phyloP scores from a whole-genome alignment of 64 coral and sea anemone genomes.

The Actinia tenebrosa region DNA sequence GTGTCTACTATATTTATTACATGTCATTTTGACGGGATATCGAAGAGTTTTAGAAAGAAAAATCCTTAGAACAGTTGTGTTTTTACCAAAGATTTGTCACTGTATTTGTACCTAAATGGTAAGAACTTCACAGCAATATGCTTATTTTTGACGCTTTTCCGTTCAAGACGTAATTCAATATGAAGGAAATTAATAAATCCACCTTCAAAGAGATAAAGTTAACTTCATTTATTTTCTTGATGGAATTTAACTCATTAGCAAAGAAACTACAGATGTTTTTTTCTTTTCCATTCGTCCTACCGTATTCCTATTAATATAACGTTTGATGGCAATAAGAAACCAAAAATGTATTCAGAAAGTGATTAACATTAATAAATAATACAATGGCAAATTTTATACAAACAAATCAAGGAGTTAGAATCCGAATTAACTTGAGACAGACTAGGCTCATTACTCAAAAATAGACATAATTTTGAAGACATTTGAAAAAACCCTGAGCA shows the following conservation, averaged over 20 bases:
- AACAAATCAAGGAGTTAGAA: neutral
- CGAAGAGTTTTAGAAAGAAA: neutral
- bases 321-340: neutral
- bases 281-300: neutral
- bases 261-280: neutral
- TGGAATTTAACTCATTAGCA: neutral
- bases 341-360: neutral
- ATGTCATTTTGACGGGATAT: neutral
- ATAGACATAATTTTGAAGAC: neutral
- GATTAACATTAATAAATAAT: slow-evolving; percentile 6
- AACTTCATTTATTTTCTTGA: neutral
- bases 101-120: neutral
- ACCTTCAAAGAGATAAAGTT: neutral
- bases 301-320: neutral
- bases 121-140: neutral
- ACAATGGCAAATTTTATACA: neutral
- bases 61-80: neutral
- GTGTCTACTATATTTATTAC: neutral
- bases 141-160: neutral
- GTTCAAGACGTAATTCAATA: neutral
- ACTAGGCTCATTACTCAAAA: neutral
- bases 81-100: neutral
- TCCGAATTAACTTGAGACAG: neutral
- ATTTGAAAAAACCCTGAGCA: neutral
- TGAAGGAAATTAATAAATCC: neutral